Evolutionary conservation across 2,888 invertebrate genomes (phyloP).

Genomic region (Chelonus formosanus): DNA sequence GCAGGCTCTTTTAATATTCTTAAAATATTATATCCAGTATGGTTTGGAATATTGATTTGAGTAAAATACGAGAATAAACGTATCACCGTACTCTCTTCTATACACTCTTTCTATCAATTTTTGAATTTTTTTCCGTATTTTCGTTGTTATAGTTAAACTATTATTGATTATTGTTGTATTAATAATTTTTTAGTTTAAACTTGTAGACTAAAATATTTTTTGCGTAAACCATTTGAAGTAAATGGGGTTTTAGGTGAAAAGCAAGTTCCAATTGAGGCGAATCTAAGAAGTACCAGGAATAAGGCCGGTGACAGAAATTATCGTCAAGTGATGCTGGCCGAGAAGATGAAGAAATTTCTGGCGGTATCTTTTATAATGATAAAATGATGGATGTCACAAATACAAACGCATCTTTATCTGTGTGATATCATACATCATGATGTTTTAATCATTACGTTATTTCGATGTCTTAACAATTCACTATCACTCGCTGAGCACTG

Average conservation of each 20-base stretch:
- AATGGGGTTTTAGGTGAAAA: constrained; percentile 58
- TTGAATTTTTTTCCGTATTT: no score
- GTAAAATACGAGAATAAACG: no score
- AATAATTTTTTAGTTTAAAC: not conserved
- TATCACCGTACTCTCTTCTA: no score
- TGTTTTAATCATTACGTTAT: no score
- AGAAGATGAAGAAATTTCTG: constrained; percentile 93
- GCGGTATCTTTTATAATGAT: constrained; percentile 73
- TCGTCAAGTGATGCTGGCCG: constrained; percentile 88
- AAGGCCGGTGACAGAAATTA: constrained; percentile 79
- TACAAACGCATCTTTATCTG: constrained; percentile 29
- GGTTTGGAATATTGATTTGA: no score
- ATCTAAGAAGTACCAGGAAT: constrained; percentile 67
- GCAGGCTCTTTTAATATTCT: no score
- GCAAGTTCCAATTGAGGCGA: constrained; percentile 52
- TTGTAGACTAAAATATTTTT: not conserved
- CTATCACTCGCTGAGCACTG: constrained; percentile 24
- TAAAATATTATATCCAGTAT: no score
- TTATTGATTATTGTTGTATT: not conserved
- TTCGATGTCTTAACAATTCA: constrained; percentile 2
- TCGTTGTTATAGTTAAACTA: no score
- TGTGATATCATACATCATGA: constrained; percentile 17
- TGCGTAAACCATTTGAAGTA: constrained; percentile 10
- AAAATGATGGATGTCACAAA: constrained; percentile 25
- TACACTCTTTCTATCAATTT: no score